Evolutionary conservation across 2,113 vertebrate species (phyloP), one percentile per base, ranked within the genome.

Genomic region (Tachysurus vachellii): DNA sequence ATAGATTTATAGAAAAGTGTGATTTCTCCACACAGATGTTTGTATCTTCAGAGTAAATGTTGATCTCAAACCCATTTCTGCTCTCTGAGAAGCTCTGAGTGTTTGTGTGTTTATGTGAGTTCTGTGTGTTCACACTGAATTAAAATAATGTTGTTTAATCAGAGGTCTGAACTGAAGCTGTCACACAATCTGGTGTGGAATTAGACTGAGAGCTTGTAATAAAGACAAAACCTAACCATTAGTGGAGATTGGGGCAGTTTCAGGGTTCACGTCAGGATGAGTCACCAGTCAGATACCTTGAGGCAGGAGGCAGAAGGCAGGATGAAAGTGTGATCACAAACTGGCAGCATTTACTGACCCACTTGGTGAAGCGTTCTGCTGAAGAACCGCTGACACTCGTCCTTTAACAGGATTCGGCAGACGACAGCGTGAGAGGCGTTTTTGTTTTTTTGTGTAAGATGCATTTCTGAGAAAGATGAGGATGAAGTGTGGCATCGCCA

Each of bases 211-310:
- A 57, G 3, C 12, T 57, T 57, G 56, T 57, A 57, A 57, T 57
- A 57, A 66, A 28, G 62, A 66, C 62, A 28, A 11, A 13, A 3
- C 13, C 1, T 12, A 57, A 16, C 14, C 14, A 4, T 57, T 73
- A 19, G 1, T 10, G 70, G 36, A 19, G 9, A 44, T 36, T 70
- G 68, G 28, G 14, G 16, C 2, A 17, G 3, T 44, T 44, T 73
- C 36, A 73, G 70, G 68, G 70, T 73, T 73, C 7, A 73, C 3
- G 44, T 73, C 10, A 1, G 66, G 66, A 14, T 66, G 62, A 66
- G 71, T 64, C 16, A 88, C 70, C 92, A 93, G 90, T 88, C 88
- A 93, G 89, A 85, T 81, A 80, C 86, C 68, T 88, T 5, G 61
- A 86, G 82, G 28, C 23, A 86, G 42, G 36, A 83, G 79, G 44